Evolutionary conservation across 2,888 invertebrate genomes (phyloP).

Genomic region (Thysanoteuthis rhombus): DNA sequence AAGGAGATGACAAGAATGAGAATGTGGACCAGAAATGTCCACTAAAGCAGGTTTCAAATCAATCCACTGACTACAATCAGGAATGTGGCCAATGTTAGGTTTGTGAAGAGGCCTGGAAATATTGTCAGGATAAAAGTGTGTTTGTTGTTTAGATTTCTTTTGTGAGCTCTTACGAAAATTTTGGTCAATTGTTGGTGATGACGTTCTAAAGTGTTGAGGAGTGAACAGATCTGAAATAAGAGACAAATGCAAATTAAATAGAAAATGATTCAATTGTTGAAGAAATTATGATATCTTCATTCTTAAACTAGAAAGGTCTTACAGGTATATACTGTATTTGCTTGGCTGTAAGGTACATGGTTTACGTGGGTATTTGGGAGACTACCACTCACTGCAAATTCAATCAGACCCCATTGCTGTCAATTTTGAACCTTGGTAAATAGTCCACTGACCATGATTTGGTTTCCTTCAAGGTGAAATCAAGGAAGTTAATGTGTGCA

Average conservation of each 20-base stretch:
- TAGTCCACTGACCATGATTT: no score
- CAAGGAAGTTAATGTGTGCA: no score
- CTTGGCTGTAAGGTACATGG: no score
- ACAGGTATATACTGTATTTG: no score
- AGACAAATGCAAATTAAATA: not conserved
- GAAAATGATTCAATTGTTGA: no score
- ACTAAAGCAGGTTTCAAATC: not conserved
- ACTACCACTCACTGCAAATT: no score
- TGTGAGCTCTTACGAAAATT: not conserved
- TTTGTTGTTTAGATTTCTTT: not conserved
- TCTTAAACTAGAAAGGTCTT: no score
- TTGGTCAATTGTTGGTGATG: not conserved
- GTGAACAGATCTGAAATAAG: not conserved
- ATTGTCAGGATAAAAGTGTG: not conserved
- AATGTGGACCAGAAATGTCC: not conserved
- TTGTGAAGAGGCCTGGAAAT: not conserved
- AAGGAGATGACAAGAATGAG: not conserved
- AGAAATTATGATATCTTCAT: no score
- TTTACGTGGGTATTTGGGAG: no score
- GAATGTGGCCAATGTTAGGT: not conserved
- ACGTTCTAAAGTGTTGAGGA: not conserved
- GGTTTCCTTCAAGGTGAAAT: no score
- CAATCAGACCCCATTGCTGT: no score
- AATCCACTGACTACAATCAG: not conserved
- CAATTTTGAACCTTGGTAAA: no score